phyloP scores from a whole-genome alignment of 2,888 invertebrate species.

The Apotomis capreana region DNA sequence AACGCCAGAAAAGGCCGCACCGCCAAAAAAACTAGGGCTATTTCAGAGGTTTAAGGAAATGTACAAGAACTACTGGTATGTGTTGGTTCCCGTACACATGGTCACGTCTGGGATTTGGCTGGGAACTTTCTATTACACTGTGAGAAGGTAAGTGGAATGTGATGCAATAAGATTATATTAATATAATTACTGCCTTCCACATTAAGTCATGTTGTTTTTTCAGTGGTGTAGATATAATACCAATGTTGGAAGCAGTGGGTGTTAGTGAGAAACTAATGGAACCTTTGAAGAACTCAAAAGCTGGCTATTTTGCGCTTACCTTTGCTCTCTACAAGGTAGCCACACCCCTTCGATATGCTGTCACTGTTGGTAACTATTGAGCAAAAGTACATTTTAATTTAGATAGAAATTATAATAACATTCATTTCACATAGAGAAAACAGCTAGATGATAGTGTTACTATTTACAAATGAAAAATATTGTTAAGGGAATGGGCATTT shows the following conservation, averaged over 20 bases:
- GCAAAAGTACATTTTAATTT: neutral
- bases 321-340: constrained; percentile 97
- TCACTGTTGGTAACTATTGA: constrained; percentile 89
- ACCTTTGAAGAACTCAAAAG: constrained; percentile 89
- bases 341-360: constrained; percentile 95
- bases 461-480: too few species aligned
- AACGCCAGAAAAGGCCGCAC: constrained; percentile 49
- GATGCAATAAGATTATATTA: constrained; percentile 15
- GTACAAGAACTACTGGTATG: constrained; percentile 98
- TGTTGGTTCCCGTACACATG: constrained; percentile 95
- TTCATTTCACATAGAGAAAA: too few species aligned
- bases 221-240: constrained; percentile 96
- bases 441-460: too few species aligned
- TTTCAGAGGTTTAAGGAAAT: constrained; percentile 94
- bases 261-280: constrained; percentile 90
- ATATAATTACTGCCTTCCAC: neutral
- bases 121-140: constrained; percentile 92
- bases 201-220: constrained; percentile 19
- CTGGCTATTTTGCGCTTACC: constrained; percentile 95
- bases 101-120: constrained; percentile 95
- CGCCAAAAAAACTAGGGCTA: constrained; percentile 81
- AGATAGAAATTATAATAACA: too few species aligned
- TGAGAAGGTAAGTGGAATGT: constrained; percentile 87
- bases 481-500: too few species aligned
- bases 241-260: constrained; percentile 89